Percentiles rank a stretch among this genome's conserved stretches.
These are phyloP conservation scores for Salvelinus fontinalis DNA, from an alignment of 2,113 vertebrate species.

Conservation along the genomic window DNA sequence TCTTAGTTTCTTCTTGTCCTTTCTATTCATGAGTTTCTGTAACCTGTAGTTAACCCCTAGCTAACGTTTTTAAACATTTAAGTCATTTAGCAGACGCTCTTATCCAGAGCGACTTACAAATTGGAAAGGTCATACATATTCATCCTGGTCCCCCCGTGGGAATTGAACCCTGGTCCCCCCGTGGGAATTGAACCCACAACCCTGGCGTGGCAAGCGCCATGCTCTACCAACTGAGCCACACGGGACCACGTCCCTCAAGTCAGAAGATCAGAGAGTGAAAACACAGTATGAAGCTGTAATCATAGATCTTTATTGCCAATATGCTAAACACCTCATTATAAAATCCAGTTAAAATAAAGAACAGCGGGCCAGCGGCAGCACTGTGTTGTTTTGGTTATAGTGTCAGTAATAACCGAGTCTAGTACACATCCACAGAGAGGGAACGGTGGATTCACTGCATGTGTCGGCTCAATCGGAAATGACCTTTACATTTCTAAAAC, in stretches of 20 bases:
- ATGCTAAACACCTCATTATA: slow-evolving; percentile 66
- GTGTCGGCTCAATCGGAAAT: no score
- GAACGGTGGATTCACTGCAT: neutral
- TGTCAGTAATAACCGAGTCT: slow-evolving; percentile 42
- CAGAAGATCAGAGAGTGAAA: neutral
- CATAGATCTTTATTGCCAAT: slow-evolving; percentile 66
- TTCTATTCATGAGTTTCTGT: neutral
- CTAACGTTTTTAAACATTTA: neutral
- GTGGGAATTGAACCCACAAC: no score
- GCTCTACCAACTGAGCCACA: no score
- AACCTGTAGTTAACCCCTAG: neutral
- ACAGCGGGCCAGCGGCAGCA: slow-evolving; percentile 43
- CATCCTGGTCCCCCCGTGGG: no score
- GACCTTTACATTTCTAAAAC: no score
- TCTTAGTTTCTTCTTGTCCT: no score
- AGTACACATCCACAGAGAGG: slow-evolving; percentile 34
- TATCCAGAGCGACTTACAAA: no score
- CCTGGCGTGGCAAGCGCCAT: no score
- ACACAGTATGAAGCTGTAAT: slow-evolving; percentile 36
- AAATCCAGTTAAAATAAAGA: slow-evolving; percentile 58
- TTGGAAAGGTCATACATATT: no score
- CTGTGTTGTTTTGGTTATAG: slow-evolving; percentile 39
- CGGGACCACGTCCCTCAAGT: neutral
- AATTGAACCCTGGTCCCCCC: no score
- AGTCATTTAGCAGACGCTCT: no score